A percentile compares a stretch with the other conserved stretches of the same genome.
These are phyloP conservation scores for Amphipyra berbera DNA, from an alignment of 2,888 invertebrate species.

Conservation along the genomic window DNA sequence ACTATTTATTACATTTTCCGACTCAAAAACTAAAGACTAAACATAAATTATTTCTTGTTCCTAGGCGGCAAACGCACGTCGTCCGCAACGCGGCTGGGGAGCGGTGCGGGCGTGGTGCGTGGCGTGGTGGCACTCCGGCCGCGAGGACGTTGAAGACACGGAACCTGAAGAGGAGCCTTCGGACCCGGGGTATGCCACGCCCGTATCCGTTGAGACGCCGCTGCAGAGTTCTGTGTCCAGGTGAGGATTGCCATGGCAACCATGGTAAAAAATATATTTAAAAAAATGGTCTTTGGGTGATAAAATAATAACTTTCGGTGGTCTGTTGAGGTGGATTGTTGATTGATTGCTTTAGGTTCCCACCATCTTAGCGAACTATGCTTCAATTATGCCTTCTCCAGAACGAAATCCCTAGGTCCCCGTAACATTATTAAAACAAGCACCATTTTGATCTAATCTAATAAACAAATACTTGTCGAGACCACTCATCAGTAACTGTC, in stretches of 20 bases:
- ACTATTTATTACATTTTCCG: too few relatives aligned
- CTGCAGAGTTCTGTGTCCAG: slow-evolving; percentile 96
- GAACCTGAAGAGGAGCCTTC: slow-evolving; percentile 94
- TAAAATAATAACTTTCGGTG: background rate
- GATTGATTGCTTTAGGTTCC: background rate
- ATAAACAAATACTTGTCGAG: too few relatives aligned
- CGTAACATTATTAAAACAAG: too few relatives aligned
- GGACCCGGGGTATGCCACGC: slow-evolving; percentile 94
- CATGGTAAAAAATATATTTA: background rate
- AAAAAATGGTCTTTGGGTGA: background rate
- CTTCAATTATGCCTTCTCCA: too few relatives aligned
- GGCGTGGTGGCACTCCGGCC: slow-evolving; percentile 97
- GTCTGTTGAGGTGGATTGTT: too few relatives aligned
- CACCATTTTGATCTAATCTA: too few relatives aligned
- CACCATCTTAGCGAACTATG: too few relatives aligned
- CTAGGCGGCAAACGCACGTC: slow-evolving; percentile 69
- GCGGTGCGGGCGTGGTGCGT: slow-evolving; percentile 94
- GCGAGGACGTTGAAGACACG: slow-evolving; percentile 94
- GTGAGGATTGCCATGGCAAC: slow-evolving; percentile 68
- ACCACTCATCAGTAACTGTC: slow-evolving; percentile 13
- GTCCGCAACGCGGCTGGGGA: slow-evolving; percentile 84
- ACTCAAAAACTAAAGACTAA: too few relatives aligned
- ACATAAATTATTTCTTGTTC: slow-evolving; percentile 3
- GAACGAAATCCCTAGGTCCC: too few relatives aligned
- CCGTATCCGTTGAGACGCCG: slow-evolving; percentile 96